Percentiles rank a stretch among this genome's conserved stretches.
Evolutionary conservation across 1,140 invertebrate genomes (phyloP).

Genomic region (Cotesia typhae): DNA sequence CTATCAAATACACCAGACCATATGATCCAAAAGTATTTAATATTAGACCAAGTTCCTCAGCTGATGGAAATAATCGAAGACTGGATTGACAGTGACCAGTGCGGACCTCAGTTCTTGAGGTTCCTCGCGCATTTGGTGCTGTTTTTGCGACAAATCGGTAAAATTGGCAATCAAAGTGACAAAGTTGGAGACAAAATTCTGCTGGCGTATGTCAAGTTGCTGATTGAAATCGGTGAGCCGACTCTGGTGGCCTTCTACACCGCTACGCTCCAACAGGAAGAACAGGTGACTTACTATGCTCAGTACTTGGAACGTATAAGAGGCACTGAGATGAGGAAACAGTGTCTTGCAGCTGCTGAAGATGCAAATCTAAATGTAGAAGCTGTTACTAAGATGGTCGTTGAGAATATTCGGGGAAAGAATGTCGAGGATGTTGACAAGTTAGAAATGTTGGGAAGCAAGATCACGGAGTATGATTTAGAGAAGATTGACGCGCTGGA

Average conservation of each 20-base stretch:
- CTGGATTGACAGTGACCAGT: slow-evolving; percentile 52
- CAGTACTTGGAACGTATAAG: slow-evolving; percentile 78
- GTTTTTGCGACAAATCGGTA: slow-evolving; percentile 81
- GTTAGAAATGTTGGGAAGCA: slow-evolving; percentile 50
- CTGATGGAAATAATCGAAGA: slow-evolving; percentile 71
- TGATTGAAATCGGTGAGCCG: slow-evolving; percentile 80
- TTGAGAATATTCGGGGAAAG: slow-evolving; percentile 76
- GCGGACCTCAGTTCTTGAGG: slow-evolving; percentile 73
- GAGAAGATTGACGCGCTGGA: slow-evolving; percentile 86
- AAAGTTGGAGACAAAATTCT: slow-evolving; percentile 78
- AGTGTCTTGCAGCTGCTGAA: slow-evolving; percentile 74
- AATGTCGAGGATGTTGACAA: slow-evolving; percentile 46
- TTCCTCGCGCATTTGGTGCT: slow-evolving; percentile 87
- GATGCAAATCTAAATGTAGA: slow-evolving; percentile 83
- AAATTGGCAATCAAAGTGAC: slow-evolving; percentile 67
- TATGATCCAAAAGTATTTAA: slow-evolving; percentile 80
- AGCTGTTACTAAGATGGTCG: slow-evolving; percentile 82
- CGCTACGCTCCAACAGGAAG: slow-evolving; percentile 74
- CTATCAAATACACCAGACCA: slow-evolving; percentile 71
- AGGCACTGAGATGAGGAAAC: slow-evolving; percentile 70
- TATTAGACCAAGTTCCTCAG: slow-evolving; percentile 75
- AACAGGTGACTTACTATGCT: slow-evolving; percentile 82
- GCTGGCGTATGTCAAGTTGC: slow-evolving; percentile 74
- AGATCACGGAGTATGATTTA: slow-evolving; percentile 70
- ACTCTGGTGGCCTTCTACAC: slow-evolving; percentile 85